Evolutionary conservation across 2,888 invertebrate genomes (phyloP).

Genomic region (Epiperipatus broadwayi): DNA sequence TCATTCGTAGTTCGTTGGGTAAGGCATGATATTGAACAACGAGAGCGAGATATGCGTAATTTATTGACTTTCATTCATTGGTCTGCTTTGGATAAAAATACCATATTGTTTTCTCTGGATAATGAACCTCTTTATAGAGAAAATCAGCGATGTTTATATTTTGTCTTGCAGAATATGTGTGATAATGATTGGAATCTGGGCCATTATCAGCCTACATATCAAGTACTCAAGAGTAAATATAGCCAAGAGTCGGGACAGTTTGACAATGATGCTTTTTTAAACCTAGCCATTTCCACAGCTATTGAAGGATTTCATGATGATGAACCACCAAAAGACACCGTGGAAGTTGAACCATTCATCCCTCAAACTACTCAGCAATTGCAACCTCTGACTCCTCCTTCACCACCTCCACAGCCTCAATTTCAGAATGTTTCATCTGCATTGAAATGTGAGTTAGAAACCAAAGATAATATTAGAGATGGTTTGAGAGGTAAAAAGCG

Average conservation of each 20-base stretch:
- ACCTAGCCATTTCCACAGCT: constrained; percentile 25
- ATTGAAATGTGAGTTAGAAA: no score
- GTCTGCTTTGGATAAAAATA: constrained; percentile 31
- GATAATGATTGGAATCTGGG: constrained; percentile 35
- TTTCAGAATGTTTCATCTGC: no score
- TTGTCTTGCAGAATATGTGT: constrained; percentile 34
- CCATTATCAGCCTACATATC: constrained; percentile 22
- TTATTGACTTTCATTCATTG: constrained; percentile 35
- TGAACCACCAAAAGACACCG: constrained; percentile 9
- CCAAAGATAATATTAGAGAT: no score
- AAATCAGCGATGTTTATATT: constrained; percentile 39
- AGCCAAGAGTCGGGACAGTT: constrained; percentile 15
- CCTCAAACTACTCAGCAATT: not conserved
- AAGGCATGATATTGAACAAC: constrained; percentile 29
- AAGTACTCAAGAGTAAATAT: constrained; percentile 16
- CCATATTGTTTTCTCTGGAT: constrained; percentile 37
- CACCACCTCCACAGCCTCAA: no score
- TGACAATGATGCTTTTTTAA: constrained; percentile 23
- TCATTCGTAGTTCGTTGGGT: constrained; percentile 38
- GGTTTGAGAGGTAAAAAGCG: no score
- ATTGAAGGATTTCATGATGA: constrained; percentile 23
- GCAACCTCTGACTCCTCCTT: no score
- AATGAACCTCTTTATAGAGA: constrained; percentile 37
- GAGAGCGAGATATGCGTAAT: constrained; percentile 38
- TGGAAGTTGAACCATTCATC: not conserved